A percentile compares a stretch with the other conserved stretches of the same genome.
Evolutionary conservation across 2,113 vertebrate genomes (phyloP).

Genomic region (Menura novaehollandiae): DNA sequence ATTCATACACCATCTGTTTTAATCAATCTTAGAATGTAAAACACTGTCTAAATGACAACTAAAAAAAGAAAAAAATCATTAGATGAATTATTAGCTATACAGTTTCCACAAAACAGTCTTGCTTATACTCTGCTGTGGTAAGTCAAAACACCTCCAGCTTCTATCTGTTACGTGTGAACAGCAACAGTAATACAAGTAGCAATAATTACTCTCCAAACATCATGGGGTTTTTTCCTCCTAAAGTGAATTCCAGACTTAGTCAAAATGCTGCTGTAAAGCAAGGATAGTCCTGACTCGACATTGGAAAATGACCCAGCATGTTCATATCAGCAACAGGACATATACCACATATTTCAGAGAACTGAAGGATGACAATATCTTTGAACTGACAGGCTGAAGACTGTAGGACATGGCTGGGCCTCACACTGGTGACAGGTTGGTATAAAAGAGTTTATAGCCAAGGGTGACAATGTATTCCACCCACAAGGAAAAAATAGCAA

Average conservation of each 20-base stretch:
- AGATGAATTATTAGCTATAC: not conserved
- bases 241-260: not conserved
- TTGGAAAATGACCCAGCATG: not conserved
- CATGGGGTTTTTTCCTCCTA: not conserved
- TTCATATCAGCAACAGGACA: not conserved
- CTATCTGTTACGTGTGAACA: not conserved
- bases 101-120: not conserved
- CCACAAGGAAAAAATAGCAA: not conserved
- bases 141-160: not conserved
- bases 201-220: not conserved
- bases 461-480: not conserved
- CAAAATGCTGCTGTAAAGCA: not conserved
- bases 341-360: not conserved
- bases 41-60: not conserved
- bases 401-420: not conserved
- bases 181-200: not conserved
- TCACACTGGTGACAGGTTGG: not conserved
- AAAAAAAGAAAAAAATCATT: not conserved
- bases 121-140: not conserved
- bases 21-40: not conserved
- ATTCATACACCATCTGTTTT: not conserved
- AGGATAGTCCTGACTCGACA: not conserved
- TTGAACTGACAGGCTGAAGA: not conserved
- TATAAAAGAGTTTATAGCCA: not conserved
- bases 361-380: not conserved